These are phyloP conservation scores for Lepilemur septentrionalis DNA, from an alignment of 2,797 vertebrate species.

Conservation along the genomic window DNA sequence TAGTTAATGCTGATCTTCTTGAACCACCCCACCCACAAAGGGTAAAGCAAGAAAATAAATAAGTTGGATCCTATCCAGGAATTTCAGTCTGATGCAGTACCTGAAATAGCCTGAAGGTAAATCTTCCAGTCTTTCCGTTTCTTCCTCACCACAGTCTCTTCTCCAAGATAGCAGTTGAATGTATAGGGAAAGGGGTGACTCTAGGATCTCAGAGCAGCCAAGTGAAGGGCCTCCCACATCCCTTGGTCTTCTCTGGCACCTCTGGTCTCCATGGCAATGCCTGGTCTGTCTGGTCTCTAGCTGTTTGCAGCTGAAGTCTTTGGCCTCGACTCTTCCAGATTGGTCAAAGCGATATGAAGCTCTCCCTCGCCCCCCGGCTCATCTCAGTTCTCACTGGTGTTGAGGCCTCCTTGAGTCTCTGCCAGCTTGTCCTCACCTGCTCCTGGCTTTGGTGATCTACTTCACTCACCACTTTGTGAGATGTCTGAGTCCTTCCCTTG, in stretches of 20 bases:
- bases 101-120: background rate
- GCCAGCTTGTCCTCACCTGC: background rate
- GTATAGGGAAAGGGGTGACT: background rate
- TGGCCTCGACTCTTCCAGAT: background rate
- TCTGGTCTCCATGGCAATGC: background rate
- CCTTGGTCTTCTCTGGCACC: background rate
- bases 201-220: background rate
- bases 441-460: background rate
- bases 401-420: background rate
- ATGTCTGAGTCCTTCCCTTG: background rate
- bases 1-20: constrained; percentile 8
- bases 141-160: background rate
- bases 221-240: background rate
- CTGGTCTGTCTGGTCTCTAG: too few species aligned
- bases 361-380: accelerated
- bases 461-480: background rate
- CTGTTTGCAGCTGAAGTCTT: background rate
- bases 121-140: background rate
- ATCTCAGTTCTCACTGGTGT: background rate
- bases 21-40: background rate
- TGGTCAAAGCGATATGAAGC: background rate
- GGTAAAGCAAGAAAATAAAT: background rate
- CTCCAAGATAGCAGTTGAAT: background rate
- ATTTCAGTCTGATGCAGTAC: background rate
- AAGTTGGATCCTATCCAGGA: background rate